Evolutionary conservation across 2,888 invertebrate species (phyloP), one percentile per base, ranked within the genome.

Genomic region (Meteorus cinctellus): DNA sequence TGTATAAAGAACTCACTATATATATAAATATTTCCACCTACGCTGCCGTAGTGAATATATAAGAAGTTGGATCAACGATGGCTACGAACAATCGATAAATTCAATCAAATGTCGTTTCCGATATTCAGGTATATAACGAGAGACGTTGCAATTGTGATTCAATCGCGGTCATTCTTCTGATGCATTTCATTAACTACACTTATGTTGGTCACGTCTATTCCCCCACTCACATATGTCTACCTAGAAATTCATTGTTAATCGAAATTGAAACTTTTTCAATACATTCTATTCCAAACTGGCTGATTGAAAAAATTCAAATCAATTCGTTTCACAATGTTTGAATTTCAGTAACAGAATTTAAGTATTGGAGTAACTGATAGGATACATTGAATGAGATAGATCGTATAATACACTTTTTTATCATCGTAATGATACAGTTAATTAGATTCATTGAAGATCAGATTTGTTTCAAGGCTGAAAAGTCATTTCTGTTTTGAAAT

Each of bases 21-120:
- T 34, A 55, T 70, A 60, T 70, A 48, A 29, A 24, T 70, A 65
- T 31, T 65, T 75, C 69, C 66, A 73, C 77, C 60, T 66, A 70
- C 75, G 75, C 65, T 36, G 36, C 29, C 41, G 34, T 74, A 75
- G 79, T 77, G 75, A 77, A 78, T 79, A 76, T 73, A 80, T 84
- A 84, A 81, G 82, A 79, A 81, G 77, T 81, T 75, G 78, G 75
- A 77, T 74, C 78, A 81, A 80, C 75, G 78, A 81, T 79, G 78
- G 80, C 80, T 78, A 79, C 78, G 80, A 81, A 80, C 77, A 75
- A 70, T 76, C 65, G 63, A 76, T 76, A 72, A 76, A 76, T 72
- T 60, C 72, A 76, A 76, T 76, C 72, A 72, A 76, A 76, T 60
- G 76, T 68, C 76, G 66, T 45, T 67, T 67, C 59, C 70, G 72